Conservation (phyloP, 2,888 invertebrate genomes). For the Cosmopolites sordidus region DNA sequence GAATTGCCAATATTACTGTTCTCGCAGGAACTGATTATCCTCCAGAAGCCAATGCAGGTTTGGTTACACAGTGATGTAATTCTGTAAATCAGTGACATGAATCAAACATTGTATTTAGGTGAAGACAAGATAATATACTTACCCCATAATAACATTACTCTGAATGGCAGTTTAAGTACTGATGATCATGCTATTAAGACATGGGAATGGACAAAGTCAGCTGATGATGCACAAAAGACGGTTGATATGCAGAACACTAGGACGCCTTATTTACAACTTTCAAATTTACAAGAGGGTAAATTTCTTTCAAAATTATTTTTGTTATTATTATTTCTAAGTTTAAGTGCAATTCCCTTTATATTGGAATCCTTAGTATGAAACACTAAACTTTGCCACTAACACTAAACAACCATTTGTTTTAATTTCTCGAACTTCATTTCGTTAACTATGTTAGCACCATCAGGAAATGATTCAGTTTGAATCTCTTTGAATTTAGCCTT, state of each 20-base stretch:
- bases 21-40: slow-evolving; percentile 91
- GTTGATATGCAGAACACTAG: slow-evolving; percentile 95
- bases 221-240: slow-evolving; percentile 81
- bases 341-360: too few species aligned
- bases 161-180: slow-evolving; percentile 86
- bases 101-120: slow-evolving; percentile 49
- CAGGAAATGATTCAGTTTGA: too few species aligned
- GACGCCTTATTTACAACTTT: slow-evolving; percentile 79
- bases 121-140: slow-evolving; percentile 85
- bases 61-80: not conserved
- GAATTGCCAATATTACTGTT: slow-evolving; percentile 84
- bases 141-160: slow-evolving; percentile 78
- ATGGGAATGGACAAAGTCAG: slow-evolving; percentile 95
- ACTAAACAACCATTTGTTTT: too few species aligned
- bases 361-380: too few species aligned
- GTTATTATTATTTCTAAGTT: too few species aligned
- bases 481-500: too few species aligned
- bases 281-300: slow-evolving; percentile 79
- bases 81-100: not conserved
- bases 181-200: slow-evolving; percentile 90
- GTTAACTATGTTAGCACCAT: too few species aligned
- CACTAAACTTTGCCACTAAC: not conserved
- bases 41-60: slow-evolving; percentile 88
- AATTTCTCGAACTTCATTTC: too few species aligned
- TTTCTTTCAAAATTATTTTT: too few species aligned